phyloP scores from a whole-genome alignment of 2,888 invertebrate genomes.

The Crioceris asparagi region DNA sequence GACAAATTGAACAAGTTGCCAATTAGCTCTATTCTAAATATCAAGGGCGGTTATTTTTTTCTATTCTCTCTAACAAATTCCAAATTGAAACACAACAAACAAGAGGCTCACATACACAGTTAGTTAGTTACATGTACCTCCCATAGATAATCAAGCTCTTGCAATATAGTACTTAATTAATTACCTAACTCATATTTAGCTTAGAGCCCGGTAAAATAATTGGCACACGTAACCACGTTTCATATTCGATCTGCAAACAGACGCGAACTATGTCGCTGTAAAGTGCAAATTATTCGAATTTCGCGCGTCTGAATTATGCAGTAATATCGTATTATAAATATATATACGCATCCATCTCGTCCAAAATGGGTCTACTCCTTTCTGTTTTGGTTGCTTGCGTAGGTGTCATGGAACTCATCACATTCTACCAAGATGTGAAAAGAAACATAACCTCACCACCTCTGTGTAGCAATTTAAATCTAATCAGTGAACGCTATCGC shows the following conservation, averaged over 20 bases:
- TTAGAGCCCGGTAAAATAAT: conserved; percentile 18
- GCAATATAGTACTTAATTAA: not conserved
- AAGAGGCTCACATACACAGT: not conserved
- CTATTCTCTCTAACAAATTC: not conserved
- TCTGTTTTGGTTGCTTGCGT: conserved; percentile 66
- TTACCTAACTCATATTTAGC: not conserved
- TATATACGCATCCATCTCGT: conserved; percentile 12
- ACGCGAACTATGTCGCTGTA: not conserved
- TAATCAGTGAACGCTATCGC: conserved; percentile 10
- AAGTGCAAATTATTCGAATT: conserved; percentile 15
- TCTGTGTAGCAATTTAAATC: conserved; percentile 11
- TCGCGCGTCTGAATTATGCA: conserved; percentile 17
- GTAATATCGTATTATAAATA: conserved; percentile 10
- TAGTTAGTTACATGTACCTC: not conserved
- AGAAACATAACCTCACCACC: conserved; percentile 17
- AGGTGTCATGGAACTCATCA: conserved; percentile 59
- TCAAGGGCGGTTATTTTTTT: not conserved
- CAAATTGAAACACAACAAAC: not conserved
- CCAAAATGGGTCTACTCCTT: conserved; percentile 58
- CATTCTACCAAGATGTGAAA: conserved; percentile 44
- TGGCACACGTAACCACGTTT: conserved; percentile 17
- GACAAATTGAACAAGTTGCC: conserved; percentile 1
- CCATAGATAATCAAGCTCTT: too few species aligned
- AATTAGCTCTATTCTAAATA: conserved; percentile 1
- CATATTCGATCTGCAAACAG: conserved; percentile 2